Percentiles rank a stretch among this genome's conserved stretches.
Evolutionary conservation across 2,113 vertebrate genomes (phyloP).

Genomic region (Perccottus glenii): DNA sequence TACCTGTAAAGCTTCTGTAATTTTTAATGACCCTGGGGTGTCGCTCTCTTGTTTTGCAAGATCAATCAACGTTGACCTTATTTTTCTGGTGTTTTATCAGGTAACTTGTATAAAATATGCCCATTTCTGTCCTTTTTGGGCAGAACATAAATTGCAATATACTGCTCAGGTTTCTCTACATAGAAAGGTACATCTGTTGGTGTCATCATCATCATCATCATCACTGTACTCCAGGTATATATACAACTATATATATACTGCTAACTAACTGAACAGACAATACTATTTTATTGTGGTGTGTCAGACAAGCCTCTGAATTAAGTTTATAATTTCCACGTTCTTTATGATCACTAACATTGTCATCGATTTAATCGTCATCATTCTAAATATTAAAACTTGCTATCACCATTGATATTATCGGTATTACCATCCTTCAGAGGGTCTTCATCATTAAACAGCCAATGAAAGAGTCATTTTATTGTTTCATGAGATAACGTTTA

Average conservation of each 20-base stretch:
- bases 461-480: slow-evolving; percentile 33
- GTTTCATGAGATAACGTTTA: slow-evolving; percentile 57
- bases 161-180: too few relatives aligned
- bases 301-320: too few relatives aligned
- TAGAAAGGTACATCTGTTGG: too few relatives aligned
- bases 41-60: slow-evolving; percentile 2
- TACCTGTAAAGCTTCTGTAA: not conserved
- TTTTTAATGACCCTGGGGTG: slow-evolving; percentile 1
- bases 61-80: not conserved
- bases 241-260: too few relatives aligned
- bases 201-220: too few relatives aligned
- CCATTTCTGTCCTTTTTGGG: not conserved
- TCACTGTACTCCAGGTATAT: too few relatives aligned
- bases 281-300: too few relatives aligned
- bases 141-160: too few relatives aligned
- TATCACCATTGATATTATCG: slow-evolving; percentile 53
- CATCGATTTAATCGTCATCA: slow-evolving; percentile 25
- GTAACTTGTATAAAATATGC: slow-evolving; percentile 1
- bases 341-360: slow-evolving; percentile 43
- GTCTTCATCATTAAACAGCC: slow-evolving; percentile 39
- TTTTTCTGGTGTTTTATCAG: not conserved
- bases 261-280: too few relatives aligned
- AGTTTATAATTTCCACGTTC: slow-evolving; percentile 40
- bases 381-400: slow-evolving; percentile 55
- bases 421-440: slow-evolving; percentile 46